Conservation (phyloP, 2,888 invertebrate species). For the Hecatera dysodea region DNA sequence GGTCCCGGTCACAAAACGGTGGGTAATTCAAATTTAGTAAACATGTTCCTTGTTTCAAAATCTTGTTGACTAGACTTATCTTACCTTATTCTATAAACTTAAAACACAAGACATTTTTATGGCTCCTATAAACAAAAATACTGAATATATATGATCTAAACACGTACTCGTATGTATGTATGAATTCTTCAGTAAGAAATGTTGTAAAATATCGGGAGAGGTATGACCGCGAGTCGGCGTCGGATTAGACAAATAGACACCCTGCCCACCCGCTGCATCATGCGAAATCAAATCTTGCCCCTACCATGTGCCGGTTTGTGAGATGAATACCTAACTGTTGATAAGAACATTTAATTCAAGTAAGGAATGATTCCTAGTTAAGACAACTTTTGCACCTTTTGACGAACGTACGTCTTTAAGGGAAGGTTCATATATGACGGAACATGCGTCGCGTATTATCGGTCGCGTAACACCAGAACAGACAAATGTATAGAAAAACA, state of each 20-base stretch:
- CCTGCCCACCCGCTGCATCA: constrained; percentile 58
- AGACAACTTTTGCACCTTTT: too few species aligned
- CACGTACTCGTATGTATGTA: constrained; percentile 32
- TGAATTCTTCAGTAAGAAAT: constrained; percentile 22
- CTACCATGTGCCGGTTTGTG: constrained; percentile 36
- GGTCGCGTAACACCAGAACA: too few species aligned
- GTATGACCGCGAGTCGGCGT: constrained; percentile 55
- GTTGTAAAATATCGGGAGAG: constrained; percentile 54
- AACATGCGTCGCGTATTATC: too few species aligned
- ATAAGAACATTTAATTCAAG: too few species aligned
- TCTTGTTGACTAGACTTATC: too few species aligned
- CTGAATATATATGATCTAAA: constrained; percentile 9
- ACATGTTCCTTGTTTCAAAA: too few species aligned
- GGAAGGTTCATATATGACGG: too few species aligned
- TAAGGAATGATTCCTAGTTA: not conserved
- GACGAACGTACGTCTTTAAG: too few species aligned
- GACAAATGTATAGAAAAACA: too few species aligned
- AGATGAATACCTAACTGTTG: too few species aligned
- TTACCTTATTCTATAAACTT: constrained; percentile 5
- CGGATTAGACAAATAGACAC: constrained; percentile 67
- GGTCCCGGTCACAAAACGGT: too few species aligned
- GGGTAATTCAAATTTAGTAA: too few species aligned
- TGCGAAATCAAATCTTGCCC: constrained; percentile 64
- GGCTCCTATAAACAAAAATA: constrained; percentile 20
- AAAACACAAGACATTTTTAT: constrained; percentile 20